These are phyloP conservation scores for Brachypalpus laphriformis DNA, from an alignment of 2,888 invertebrate species.

Conservation along the genomic window DNA sequence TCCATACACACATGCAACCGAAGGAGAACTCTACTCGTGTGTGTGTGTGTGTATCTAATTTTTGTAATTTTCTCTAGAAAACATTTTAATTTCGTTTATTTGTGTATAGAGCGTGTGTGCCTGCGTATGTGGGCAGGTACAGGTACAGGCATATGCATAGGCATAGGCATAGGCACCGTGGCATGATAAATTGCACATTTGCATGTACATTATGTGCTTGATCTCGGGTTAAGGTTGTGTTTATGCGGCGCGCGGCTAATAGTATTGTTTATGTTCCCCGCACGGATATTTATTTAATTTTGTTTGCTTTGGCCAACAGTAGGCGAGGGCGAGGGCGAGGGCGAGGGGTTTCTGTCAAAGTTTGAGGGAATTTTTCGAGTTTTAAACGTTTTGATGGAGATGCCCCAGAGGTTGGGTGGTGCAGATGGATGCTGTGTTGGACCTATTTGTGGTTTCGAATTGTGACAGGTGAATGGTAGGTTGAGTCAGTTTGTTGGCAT, in stretches of 20 bases:
- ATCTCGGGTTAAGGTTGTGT: constrained; percentile 24
- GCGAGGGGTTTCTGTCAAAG: not conserved
- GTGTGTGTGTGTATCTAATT: not conserved
- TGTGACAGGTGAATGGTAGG: too few relatives aligned
- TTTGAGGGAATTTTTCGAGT: too few relatives aligned
- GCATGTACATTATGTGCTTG: not conserved
- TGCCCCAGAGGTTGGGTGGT: too few relatives aligned
- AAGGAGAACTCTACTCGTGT: too few relatives aligned
- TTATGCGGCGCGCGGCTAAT: not conserved
- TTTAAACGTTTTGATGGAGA: too few relatives aligned
- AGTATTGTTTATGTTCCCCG: not conserved
- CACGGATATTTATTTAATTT: not conserved
- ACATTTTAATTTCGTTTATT: not conserved
- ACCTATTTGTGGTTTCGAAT: too few relatives aligned
- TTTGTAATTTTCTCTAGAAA: not conserved
- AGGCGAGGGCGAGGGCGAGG: too few relatives aligned
- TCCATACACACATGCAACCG: too few relatives aligned
- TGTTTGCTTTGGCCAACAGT: not conserved
- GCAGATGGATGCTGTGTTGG: too few relatives aligned
- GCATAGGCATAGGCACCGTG: constrained; percentile 1
- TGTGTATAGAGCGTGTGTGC: not conserved
- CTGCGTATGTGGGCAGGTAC: not conserved
- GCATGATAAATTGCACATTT: not conserved
- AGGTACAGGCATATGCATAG: too few relatives aligned
- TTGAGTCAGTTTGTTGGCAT: too few relatives aligned